A percentile compares a stretch with the other conserved stretches of the same genome.
Conservation (phyloP, 2,113 vertebrate species). For the Oenanthe melanoleuca region DNA sequence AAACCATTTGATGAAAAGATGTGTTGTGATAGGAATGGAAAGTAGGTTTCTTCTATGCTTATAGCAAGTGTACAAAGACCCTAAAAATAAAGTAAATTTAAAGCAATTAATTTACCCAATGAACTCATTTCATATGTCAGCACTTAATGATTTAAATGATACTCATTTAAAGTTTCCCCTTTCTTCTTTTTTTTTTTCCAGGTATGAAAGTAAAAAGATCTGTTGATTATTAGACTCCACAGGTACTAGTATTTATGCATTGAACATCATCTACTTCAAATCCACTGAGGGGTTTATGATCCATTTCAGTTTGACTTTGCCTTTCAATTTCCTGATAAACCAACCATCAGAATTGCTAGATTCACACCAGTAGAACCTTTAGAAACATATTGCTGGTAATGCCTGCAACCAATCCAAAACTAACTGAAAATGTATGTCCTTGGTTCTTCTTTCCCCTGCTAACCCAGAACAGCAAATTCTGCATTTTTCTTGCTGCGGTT, state of each 20-base stretch:
- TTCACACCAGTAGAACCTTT: neutral
- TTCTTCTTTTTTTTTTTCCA: neutral
- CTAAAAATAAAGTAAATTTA: neutral
- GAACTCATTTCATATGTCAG: neutral
- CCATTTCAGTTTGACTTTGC: neutral
- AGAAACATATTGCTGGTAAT: neutral
- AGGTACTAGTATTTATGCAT: neutral
- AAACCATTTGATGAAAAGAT: slow-evolving; percentile 4
- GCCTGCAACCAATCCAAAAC: neutral
- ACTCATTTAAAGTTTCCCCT: neutral
- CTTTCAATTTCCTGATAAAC: neutral
- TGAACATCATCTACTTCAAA: neutral
- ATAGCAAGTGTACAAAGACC: neutral
- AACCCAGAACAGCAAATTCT: neutral
- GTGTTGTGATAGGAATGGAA: neutral
- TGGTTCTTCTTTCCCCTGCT: neutral
- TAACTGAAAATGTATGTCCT: neutral
- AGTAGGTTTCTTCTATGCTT: neutral
- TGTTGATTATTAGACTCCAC: neutral
- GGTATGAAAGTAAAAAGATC: neutral
- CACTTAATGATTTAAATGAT: neutral
- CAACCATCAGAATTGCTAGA: neutral
- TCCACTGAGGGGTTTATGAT: neutral
- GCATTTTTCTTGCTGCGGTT: neutral
- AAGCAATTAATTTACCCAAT: neutral